Base-by-base conservation (phyloP, 1,140 invertebrate species). In the Protaetia brevitarsis region DNA sequence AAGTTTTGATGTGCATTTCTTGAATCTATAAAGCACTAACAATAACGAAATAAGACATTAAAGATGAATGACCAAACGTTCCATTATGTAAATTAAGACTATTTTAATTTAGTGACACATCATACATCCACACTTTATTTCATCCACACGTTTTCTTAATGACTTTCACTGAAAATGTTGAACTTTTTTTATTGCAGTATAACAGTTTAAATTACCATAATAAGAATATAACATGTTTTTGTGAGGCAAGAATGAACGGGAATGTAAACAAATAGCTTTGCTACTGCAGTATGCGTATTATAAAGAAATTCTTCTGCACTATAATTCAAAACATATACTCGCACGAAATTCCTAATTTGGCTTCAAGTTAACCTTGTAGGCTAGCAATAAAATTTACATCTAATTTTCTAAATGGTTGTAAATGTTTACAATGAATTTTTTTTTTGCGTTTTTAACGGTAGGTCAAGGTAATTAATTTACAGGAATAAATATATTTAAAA, bases 41-140 rank as follows among this genome's bases (percentile, higher is more conserved):
- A n/a, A n/a, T n/a, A n/a, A n/a, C n/a, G n/a, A n/a, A n/a, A n/a
- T n/a, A n/a, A n/a, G n/a, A n/a, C n/a, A n/a, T n/a, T n/a, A 23
- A 23, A 51, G 7, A 51, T 51, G 41, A 51, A 51, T 51, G 11
- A 51, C 26, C 26, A 23, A 26, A 23, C 26, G 21, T 51, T 51
- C 41, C 21, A 16, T 51, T 51, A 51, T 51, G 41, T 19, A 51
- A 51, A 51, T 51, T 51, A 19, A 23, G 26, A 3, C 41, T 51
- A 51, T 23, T 51, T 16, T 51, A 51, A 51, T 51, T 51, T 51
- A 51, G n/a, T n/a, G n/a, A n/a, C n/a, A n/a, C n/a, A n/a, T n/a
- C 41, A 51, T 51, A 51, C 41, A 51, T 51, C 41, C 26, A 51
- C 41, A 51, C 41, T 19, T 51, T 23, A 19, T 51, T 51, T 51